Conservation (phyloP, 2,113 vertebrate species). For the Motacilla alba region DNA sequence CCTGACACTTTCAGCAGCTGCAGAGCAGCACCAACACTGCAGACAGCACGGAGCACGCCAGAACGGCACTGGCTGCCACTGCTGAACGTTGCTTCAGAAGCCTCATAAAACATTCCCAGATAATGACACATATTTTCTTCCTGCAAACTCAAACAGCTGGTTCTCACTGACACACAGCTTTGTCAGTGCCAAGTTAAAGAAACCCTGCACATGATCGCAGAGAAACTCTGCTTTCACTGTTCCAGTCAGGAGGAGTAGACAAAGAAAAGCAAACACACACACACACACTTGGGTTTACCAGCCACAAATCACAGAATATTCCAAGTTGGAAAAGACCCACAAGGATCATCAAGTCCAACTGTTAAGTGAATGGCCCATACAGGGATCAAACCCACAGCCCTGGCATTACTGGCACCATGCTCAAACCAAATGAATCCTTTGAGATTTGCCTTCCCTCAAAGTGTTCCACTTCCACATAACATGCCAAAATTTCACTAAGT, state of each 20-base stretch:
- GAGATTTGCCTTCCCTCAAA: background rate
- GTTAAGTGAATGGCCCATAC: background rate
- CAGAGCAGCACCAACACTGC: background rate
- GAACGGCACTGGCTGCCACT: background rate
- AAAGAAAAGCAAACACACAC: background rate
- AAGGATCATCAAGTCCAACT: background rate
- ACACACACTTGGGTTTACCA: background rate
- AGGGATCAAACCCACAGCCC: too few relatives aligned
- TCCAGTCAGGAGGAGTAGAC: background rate
- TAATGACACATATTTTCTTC: background rate
- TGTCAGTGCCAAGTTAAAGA: background rate
- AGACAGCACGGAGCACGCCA: background rate
- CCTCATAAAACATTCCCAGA: background rate
- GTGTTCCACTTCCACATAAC: background rate
- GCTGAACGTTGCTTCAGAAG: background rate
- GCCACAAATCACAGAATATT: background rate
- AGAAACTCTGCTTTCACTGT: background rate
- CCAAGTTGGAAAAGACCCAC: fast-evolving
- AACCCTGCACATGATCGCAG: background rate
- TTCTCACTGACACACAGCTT: background rate
- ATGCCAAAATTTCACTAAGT: background rate
- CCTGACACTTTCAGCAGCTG: background rate
- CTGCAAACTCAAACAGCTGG: background rate
- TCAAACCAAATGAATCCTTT: background rate
- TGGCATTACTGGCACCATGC: too few relatives aligned